These are phyloP conservation scores for Temnothorax ravouxi DNA, from an alignment of 2,888 invertebrate genomes.

Conservation along the genomic window DNA sequence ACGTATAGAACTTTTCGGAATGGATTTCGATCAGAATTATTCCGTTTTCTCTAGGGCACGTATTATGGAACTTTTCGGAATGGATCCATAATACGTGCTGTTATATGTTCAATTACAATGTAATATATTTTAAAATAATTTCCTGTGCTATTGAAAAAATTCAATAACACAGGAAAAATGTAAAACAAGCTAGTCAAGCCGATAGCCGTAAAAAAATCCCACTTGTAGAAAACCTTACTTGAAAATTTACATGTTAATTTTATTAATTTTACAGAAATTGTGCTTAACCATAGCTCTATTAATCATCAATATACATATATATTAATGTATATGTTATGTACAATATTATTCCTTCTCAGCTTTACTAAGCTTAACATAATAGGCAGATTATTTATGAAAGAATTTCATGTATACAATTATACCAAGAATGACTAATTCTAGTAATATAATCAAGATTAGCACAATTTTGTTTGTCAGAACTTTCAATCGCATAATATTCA, in stretches of 20 bases:
- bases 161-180: not conserved
- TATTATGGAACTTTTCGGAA: no score
- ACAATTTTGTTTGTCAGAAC: constrained; percentile 92
- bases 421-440: constrained; percentile 90
- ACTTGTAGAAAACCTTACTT: not conserved
- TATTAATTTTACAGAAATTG: constrained; percentile 3
- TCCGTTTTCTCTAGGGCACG: no score
- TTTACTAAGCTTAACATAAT: not conserved
- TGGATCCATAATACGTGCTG: no score
- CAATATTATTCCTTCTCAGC: not conserved
- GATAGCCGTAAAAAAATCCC: not conserved
- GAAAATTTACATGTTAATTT: not conserved
- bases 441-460: constrained; percentile 91
- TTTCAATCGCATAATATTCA: constrained; percentile 90
- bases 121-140: not conserved
- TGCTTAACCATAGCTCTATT: not conserved
- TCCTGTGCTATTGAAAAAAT: no score
- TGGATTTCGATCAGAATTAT: no score
- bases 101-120: not conserved
- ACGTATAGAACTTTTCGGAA: no score
- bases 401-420: constrained; percentile 90
- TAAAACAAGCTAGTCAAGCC: not conserved
- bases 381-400: constrained; percentile 82
- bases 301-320: not conserved
- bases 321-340: not conserved